A percentile compares a stretch with the other conserved stretches of the same genome.
phyloP scores from a whole-genome alignment of 2,113 vertebrate species.

The Sus scrofa region T2T-Sscrofa CM000824.6:48334001-48334500 shows the following conservation, averaged over 20 bases:
- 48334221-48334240: neutral
- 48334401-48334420: neutral
- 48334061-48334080: neutral
- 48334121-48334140: neutral
- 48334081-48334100: neutral
- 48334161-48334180: neutral
- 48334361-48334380: accelerated
- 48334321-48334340: neutral
- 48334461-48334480: no score
- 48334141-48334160: neutral
- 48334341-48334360: neutral
- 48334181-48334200: neutral
- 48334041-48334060: neutral
- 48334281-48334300: neutral
- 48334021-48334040: neutral
- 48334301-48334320: neutral
- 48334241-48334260: neutral
- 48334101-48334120: neutral
- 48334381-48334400: neutral
- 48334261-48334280: neutral
- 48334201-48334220: neutral
- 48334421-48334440: slow-evolving; percentile 62
- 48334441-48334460: neutral
- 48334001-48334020: neutral
- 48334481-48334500: neutral